These are phyloP conservation scores for Zonotrichia leucophrys DNA, from an alignment of 2,113 vertebrate genomes.

Conservation along the genomic window DNA sequence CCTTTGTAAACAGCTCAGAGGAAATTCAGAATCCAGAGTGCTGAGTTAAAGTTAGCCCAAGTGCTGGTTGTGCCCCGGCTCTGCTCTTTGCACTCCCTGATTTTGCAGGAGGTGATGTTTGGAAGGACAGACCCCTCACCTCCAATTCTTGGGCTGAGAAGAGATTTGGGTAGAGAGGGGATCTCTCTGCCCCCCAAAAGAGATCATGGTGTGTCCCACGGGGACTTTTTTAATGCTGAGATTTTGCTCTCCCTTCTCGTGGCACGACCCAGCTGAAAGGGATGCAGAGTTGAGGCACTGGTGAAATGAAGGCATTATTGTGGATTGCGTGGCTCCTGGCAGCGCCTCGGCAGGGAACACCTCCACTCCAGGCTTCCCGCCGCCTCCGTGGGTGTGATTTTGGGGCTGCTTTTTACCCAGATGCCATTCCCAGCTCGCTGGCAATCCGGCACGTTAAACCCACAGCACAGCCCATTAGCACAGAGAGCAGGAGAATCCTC, in stretches of 20 bases:
- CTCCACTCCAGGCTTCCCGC: background rate
- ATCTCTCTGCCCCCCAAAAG: background rate
- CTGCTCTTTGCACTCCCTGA: background rate
- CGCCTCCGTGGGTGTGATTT: background rate
- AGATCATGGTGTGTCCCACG: fast-evolving
- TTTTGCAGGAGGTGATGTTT: conserved; percentile 7
- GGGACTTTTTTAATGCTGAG: background rate
- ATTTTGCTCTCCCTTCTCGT: background rate
- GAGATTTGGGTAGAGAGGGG: background rate
- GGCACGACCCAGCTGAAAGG: background rate
- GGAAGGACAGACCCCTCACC: background rate
- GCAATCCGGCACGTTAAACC: background rate
- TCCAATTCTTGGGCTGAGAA: background rate
- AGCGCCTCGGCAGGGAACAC: background rate
- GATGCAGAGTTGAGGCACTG: background rate
- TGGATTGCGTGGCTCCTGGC: background rate
- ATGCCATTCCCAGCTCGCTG: background rate
- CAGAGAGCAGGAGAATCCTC: background rate
- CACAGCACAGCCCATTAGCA: background rate
- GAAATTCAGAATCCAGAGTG: conserved; percentile 36
- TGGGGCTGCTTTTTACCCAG: background rate
- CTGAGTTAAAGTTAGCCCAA: conserved; percentile 46
- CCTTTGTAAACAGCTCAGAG: conserved; percentile 49
- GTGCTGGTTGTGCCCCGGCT: background rate
- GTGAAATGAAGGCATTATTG: background rate